phyloP scores from a whole-genome alignment of 2,113 vertebrate species.

The Labeo catla region DNA sequence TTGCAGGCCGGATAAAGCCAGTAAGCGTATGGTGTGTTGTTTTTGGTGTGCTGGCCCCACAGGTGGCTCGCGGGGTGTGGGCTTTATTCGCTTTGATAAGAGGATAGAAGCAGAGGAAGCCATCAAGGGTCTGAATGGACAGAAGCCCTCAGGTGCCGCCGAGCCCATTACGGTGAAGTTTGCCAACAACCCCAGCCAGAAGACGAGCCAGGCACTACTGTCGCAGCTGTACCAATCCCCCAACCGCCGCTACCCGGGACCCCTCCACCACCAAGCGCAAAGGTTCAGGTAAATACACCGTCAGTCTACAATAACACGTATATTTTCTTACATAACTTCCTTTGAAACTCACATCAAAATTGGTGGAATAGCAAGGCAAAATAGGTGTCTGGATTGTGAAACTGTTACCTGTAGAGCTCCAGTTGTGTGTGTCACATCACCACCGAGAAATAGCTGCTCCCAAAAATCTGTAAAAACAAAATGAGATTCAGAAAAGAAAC shows the following conservation, averaged over 20 bases:
- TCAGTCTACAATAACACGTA: not conserved
- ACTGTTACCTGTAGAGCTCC: constrained; percentile 2
- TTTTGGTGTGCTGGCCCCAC: constrained; percentile 81
- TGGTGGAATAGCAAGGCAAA: constrained; percentile 11
- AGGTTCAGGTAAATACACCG: constrained; percentile 93
- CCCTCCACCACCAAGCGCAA: constrained; percentile 99
- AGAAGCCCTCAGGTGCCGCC: constrained; percentile 97
- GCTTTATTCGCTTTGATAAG: constrained; percentile 99
- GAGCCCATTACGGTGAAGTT: constrained; percentile 99
- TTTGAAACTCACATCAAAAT: constrained; percentile 11
- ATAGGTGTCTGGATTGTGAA: constrained; percentile 18
- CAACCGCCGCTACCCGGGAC: constrained; percentile 96
- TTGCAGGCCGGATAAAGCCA: constrained; percentile 39
- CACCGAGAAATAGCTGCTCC: not conserved
- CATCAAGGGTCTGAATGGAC: constrained; percentile 99
- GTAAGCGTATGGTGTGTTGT: constrained; percentile 72
- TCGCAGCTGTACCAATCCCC: constrained; percentile 99
- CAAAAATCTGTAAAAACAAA: constrained; percentile 19
- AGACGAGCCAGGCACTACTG: constrained; percentile 99
- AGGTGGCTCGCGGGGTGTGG: constrained; percentile 99
- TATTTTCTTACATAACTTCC: not conserved
- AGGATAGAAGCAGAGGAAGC: constrained; percentile 99
- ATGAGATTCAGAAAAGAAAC: constrained; percentile 35
- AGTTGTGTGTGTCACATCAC: not conserved
- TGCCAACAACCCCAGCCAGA: constrained; percentile 99